Base-by-base conservation (phyloP, 2,797 vertebrate species). In the Myioborus miniatus region DNA sequence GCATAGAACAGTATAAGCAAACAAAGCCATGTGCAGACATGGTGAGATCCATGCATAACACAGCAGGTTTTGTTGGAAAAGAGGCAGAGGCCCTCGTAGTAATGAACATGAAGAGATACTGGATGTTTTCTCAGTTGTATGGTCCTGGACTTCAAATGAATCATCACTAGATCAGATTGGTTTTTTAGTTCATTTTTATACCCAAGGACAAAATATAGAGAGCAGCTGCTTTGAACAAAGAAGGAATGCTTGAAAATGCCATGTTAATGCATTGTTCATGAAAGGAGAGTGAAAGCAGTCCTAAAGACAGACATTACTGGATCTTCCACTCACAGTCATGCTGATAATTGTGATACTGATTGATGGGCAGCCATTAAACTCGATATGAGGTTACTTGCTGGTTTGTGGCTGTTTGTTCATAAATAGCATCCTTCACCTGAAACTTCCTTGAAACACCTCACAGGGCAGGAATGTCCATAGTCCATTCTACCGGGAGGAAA, bases 1-100 rank as follows among this genome's bases (percentile, higher is more conserved):
- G 30, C 34, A 55, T 26, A 67, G 36, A 83, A 55, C 12, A 71
- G 19, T 9, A 32, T 49, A 77, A 82, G 58, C 26, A 88, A 68
- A 50, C 0, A 1, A 77, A 86, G 13, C 1, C 0, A 3, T 56
- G 34, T 59, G 47, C 18, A 69, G 39, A 23, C 49, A 83, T 0
- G 1, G 43, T 58, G 32, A 81, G 24, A 83, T 50, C 29, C 11
- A 21, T 10, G 7, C 24, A 60, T n/a, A 75, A 8, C n/a, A 52
- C n/a, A 69, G 20, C 0, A 9, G 43, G 26, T 22, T 62, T 79
- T 71, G 41, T 16, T 69, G 36, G 39, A 92, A 81, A 90, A 93
- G 32, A 47, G 62, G 29, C n/a, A 83, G 75, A 84, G 29, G 22
- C 2, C 14, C 8, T 39, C 19, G 22, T 37, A 37, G 11, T 71